phyloP scores from a whole-genome alignment of 2,113 vertebrate species.

The Barbus barbus region DNA sequence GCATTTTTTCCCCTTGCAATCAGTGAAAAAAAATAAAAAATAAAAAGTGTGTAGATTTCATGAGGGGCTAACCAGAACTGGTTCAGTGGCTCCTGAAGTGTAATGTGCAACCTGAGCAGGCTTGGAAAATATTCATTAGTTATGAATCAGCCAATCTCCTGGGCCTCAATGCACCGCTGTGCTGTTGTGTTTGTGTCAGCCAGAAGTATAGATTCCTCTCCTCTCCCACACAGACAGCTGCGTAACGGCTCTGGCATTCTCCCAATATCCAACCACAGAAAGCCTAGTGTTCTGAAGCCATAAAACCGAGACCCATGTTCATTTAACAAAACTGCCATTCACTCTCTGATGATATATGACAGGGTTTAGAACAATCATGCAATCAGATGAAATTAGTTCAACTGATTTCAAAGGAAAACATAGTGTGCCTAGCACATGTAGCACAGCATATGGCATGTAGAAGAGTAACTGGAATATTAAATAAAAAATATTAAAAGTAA shows the following conservation, averaged over 20 bases:
- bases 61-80: conserved; percentile 13
- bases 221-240: conserved; percentile 64
- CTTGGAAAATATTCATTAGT: conserved; percentile 68
- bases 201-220: conserved; percentile 65
- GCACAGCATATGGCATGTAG: neutral
- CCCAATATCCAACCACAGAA: conserved; percentile 56
- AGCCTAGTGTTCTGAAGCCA: conserved; percentile 38
- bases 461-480: neutral
- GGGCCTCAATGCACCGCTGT: conserved; percentile 42
- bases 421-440: neutral
- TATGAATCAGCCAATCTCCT: conserved; percentile 60
- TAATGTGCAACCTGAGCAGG: conserved; percentile 19
- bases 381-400: neutral
- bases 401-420: neutral
- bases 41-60: neutral
- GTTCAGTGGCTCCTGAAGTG: conserved; percentile 13
- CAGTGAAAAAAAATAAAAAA: neutral
- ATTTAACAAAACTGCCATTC: conserved; percentile 36
- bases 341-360: conserved; percentile 52
- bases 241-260: conserved; percentile 68
- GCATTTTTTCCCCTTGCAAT: neutral
- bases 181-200: conserved; percentile 64
- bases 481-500: neutral
- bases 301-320: neutral
- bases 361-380: conserved; percentile 41